Evolutionary conservation across 2,888 invertebrate species (phyloP).

Genomic region (Oscheius sp.): DNA sequence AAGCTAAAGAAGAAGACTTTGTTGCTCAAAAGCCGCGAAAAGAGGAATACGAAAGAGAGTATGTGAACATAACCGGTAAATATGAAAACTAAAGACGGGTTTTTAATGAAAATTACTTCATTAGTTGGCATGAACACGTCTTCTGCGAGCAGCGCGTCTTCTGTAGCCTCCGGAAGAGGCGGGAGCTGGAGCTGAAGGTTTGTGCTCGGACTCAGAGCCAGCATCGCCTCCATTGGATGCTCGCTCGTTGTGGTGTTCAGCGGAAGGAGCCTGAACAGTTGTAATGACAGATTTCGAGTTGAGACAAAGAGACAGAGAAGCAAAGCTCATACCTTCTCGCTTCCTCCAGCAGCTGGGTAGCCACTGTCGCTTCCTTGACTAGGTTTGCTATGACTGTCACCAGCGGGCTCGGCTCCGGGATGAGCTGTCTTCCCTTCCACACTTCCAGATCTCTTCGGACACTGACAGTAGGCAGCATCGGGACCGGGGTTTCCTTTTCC

Average conservation of each 20-base stretch:
- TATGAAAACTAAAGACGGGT: no score
- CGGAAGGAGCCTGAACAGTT: neutral
- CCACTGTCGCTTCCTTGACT: neutral
- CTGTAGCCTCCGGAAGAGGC: neutral
- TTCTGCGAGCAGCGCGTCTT: neutral
- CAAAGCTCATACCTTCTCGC: neutral
- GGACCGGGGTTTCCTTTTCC: constrained; percentile 11
- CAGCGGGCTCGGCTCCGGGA: neutral
- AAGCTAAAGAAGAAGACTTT: no score
- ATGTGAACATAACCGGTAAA: no score
- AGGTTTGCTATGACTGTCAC: neutral
- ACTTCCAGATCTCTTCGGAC: constrained; percentile 11
- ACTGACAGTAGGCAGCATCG: constrained; percentile 24
- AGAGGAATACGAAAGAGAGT: no score
- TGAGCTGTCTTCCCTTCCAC: neutral
- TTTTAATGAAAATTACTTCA: neutral
- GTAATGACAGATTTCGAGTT: neutral
- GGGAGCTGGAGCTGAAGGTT: neutral
- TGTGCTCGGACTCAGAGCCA: neutral
- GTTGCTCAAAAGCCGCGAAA: no score
- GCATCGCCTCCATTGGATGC: neutral
- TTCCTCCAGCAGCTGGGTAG: neutral
- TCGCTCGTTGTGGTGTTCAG: neutral
- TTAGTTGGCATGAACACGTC: constrained; percentile 10
- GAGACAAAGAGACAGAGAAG: neutral